phyloP scores from a whole-genome alignment of 2,113 vertebrate species.

The Odontophorus gujanensis region DNA sequence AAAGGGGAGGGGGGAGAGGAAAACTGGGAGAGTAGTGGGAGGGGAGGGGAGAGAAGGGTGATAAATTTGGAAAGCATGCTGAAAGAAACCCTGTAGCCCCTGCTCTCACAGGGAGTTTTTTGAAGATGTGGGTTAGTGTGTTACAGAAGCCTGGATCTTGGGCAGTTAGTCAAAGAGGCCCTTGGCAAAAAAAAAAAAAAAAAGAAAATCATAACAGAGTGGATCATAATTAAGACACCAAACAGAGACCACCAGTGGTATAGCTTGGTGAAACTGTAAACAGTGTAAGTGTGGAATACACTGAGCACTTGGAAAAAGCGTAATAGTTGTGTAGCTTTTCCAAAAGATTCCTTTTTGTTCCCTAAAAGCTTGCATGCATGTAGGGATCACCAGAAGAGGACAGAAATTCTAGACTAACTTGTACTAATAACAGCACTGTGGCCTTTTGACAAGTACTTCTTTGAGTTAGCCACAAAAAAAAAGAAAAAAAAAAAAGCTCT shows the following conservation, averaged over 20 bases:
- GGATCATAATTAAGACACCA: neutral
- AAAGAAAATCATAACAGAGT: accelerated
- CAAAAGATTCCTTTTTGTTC: neutral
- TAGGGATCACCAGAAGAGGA: neutral
- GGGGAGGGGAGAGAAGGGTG: no score
- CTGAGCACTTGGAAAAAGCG: neutral
- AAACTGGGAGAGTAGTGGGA: no score
- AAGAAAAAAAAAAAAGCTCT: no score
- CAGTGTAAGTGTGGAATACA: neutral
- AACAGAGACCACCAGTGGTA: neutral
- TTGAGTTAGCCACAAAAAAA: neutral
- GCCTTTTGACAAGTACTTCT: neutral
- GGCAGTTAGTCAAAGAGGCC: neutral
- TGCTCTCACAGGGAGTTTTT: neutral
- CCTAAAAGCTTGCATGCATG: neutral
- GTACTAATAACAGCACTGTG: neutral
- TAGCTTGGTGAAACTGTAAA: neutral
- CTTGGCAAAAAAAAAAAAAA: neutral
- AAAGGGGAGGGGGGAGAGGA: no score
- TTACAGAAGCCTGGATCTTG: neutral
- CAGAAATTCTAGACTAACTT: neutral
- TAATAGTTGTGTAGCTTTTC: neutral
- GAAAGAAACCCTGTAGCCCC: neutral
- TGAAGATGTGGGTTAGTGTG: neutral
- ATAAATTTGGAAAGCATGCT: no score